Conservation (phyloP, 2,113 vertebrate species). For the Tenebrosternarchus preto region DNA sequence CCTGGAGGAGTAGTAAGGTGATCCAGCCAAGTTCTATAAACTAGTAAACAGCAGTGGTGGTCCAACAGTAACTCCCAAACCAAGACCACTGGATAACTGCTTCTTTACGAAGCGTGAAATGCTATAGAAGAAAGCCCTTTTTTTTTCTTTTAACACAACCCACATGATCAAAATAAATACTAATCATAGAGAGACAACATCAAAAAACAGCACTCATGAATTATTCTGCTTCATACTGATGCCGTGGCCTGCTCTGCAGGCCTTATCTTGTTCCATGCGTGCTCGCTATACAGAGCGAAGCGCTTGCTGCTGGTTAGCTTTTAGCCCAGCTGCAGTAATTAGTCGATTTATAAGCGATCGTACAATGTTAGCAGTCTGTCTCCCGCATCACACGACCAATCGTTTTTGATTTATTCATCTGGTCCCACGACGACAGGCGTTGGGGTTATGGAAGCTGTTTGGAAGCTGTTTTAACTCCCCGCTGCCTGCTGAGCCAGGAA, state of each 20-base stretch:
- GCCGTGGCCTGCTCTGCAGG: background rate
- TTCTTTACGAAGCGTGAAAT: background rate
- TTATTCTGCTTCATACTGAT: constrained; percentile 1
- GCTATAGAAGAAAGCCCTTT: background rate
- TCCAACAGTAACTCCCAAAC: background rate
- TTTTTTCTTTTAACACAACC: background rate
- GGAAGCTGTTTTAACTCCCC: constrained; percentile 21
- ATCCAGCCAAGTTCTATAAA: background rate
- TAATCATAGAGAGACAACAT: background rate
- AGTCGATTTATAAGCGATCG: constrained; percentile 14
- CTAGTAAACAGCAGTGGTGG: background rate
- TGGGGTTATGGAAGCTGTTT: constrained; percentile 21
- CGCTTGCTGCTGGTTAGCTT: background rate
- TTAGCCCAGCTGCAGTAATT: constrained; percentile 22
- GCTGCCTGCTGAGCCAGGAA: constrained; percentile 17
- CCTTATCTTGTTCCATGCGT: background rate
- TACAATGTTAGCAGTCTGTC: constrained; percentile 26
- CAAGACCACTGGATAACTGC: background rate
- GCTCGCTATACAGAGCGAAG: background rate
- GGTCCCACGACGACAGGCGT: constrained; percentile 25
- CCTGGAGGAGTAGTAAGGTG: background rate
- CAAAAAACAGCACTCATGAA: background rate
- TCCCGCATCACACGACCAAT: constrained; percentile 22
- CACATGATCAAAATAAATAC: constrained; percentile 1
- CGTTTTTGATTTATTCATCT: constrained; percentile 25